Base-by-base conservation (phyloP, 2,888 invertebrate genomes). In the Noctua fimbriata region DNA sequence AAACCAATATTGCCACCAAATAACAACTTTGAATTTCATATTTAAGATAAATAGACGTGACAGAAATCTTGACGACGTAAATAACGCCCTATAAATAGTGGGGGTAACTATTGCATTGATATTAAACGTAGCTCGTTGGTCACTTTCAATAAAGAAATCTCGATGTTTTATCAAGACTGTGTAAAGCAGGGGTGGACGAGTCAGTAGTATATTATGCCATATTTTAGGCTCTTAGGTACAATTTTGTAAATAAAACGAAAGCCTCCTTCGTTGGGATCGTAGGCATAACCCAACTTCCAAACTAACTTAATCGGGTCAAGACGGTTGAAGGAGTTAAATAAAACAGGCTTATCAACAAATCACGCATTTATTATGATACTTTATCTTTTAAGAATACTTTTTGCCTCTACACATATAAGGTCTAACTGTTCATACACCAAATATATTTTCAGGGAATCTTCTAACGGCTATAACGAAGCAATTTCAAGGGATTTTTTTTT, bases 321-420 rank as follows among this genome's bases (percentile, higher is more conserved):
- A 24, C 18, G 18, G 12, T 5, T 28, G 24, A 69, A 47, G 18
- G 7, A 60, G 41, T 41, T 16, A n/a, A 78, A 73, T 78, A 24
- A 78, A 78, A 81, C 32, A 32, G n/a, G 16, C 49, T 81, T n/a
- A 21, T 32, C 24, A 4, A 78, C 49, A 32, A 18, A 63, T 21
- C 78, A 63, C 32, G 28, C 60, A 79, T 78, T 79, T 79, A 78
- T 67, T 78, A 36, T 2, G 4, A 21, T 78, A 52, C 6, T 32
- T 52, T 32, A 32, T 21, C 63, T 3, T 32, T 32, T 21, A 63
- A 63, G 21, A 63, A 10, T 63, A 63, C 32, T 10, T 9, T 32
- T 32, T 63, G 10, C 5, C 21, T 32, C 32, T 60, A 60, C 16
- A 63, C 32, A 32, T 63, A n/a, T n/a, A n/a, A n/a, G n/a, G n/a